These are phyloP conservation scores for Drosophila testacea DNA, from an alignment of 2,888 invertebrate species.

Conservation along the genomic window DNA sequence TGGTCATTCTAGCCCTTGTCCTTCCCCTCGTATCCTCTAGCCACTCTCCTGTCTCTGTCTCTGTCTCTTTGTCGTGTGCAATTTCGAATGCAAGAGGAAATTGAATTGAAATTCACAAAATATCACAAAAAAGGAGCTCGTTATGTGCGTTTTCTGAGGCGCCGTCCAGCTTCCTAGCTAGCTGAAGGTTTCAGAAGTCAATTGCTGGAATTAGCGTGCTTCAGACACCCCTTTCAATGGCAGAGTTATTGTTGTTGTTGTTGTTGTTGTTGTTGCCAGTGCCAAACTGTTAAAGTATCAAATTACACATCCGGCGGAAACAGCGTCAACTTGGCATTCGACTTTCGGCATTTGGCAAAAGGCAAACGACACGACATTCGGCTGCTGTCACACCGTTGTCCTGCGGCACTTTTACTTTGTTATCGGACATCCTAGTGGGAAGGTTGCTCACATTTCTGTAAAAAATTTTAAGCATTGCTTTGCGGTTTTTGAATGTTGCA, in stretches of 20 bases:
- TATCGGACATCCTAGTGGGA: slow-evolving; percentile 76
- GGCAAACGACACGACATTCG: background rate
- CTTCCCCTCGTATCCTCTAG: slow-evolving; percentile 7
- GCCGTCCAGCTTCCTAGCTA: slow-evolving; percentile 50
- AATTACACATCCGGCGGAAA: slow-evolving; percentile 83
- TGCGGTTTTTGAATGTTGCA: slow-evolving; percentile 50
- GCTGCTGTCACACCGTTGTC: slow-evolving; percentile 41
- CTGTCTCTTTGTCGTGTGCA: slow-evolving; percentile 26
- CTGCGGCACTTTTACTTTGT: slow-evolving; percentile 73
- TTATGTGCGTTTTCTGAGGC: slow-evolving; percentile 73
- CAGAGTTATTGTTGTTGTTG: slow-evolving; percentile 10
- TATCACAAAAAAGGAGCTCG: slow-evolving; percentile 81
- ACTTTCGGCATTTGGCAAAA: slow-evolving; percentile 5
- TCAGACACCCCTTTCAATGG: slow-evolving; percentile 58
- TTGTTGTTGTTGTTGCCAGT: slow-evolving; percentile 44
- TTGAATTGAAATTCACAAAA: slow-evolving; percentile 82
- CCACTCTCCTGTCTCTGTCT: background rate
- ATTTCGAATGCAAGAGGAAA: slow-evolving; percentile 78
- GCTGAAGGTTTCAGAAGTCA: slow-evolving; percentile 58
- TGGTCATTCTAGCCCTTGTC: slow-evolving; percentile 46
- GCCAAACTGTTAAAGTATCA: slow-evolving; percentile 80
- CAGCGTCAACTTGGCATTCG: slow-evolving; percentile 57
- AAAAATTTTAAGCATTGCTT: slow-evolving; percentile 48
- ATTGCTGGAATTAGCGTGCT: slow-evolving; percentile 68
- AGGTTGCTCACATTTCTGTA: slow-evolving; percentile 57